Conservation (phyloP, 2,113 vertebrate genomes). For the Microtus richardsoni region DNA sequence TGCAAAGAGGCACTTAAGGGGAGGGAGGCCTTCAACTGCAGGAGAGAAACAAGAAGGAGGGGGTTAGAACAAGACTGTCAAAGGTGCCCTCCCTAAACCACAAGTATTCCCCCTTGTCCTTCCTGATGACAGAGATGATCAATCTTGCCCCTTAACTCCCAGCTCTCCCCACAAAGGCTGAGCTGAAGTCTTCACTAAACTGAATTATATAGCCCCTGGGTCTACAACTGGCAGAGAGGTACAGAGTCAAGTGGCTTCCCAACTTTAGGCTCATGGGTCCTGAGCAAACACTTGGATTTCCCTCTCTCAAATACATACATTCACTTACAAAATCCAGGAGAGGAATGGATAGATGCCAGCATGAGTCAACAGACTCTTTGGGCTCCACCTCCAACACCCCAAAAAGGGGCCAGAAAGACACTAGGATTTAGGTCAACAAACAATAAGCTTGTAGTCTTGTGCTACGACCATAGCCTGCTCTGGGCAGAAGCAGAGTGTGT, state of each 20-base stretch:
- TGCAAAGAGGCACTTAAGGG: conserved; percentile 80
- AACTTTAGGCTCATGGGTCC: background rate
- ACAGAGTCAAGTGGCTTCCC: background rate
- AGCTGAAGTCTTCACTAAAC: background rate
- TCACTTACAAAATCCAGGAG: background rate
- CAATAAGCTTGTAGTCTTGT: background rate
- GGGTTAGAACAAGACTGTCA: background rate
- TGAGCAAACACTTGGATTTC: conserved; percentile 15
- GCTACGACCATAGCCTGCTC: background rate
- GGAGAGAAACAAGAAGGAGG: conserved; percentile 35
- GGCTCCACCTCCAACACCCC: background rate
- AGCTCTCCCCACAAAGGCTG: background rate
- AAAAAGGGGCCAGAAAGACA: background rate
- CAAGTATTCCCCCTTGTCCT: background rate
- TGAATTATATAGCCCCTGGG: background rate
- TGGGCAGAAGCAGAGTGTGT: background rate
- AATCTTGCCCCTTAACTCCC: background rate
- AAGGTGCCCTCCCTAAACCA: background rate
- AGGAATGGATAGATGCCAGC: background rate
- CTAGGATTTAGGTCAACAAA: conserved; percentile 25
- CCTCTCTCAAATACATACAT: background rate
- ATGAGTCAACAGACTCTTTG: background rate
- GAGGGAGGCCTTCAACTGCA: conserved; percentile 84
- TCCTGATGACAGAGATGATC: background rate
- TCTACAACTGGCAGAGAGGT: background rate